Percentiles rank a stretch among this genome's conserved stretches.
Evolutionary conservation across 2,113 vertebrate species (phyloP).

Genomic region (Petaurus breviceps): DNA sequence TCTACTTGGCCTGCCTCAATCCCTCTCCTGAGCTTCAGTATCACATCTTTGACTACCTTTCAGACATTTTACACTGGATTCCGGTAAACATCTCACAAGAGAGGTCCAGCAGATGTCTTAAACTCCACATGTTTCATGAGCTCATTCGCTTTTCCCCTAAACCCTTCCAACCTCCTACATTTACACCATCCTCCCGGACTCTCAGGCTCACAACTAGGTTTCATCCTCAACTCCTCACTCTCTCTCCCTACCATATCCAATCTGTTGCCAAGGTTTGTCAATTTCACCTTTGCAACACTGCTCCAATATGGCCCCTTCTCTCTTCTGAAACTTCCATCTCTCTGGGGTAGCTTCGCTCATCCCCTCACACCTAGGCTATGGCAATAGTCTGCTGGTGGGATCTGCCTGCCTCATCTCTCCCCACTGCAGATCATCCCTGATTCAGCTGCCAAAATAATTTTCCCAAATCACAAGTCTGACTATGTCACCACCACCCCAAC

Average conservation of each 20-base stretch:
- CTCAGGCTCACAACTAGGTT: not conserved
- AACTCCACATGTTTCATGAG: not conserved
- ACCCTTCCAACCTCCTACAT: not conserved
- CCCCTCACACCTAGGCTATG: too few relatives aligned
- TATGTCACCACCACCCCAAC: not conserved
- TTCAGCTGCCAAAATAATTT: not conserved
- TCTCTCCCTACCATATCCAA: not conserved
- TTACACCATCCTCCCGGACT: not conserved
- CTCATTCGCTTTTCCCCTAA: not conserved
- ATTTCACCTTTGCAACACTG: not conserved
- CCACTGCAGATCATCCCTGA: not conserved
- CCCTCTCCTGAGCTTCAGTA: not conserved
- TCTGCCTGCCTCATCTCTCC: too few relatives aligned
- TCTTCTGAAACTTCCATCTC: not conserved
- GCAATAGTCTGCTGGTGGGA: too few relatives aligned
- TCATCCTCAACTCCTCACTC: not conserved
- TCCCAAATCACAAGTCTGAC: not conserved
- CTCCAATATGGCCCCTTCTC: not conserved
- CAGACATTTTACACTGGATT: not conserved
- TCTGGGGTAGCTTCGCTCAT: too few relatives aligned
- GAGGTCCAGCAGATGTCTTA: not conserved
- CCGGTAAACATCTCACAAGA: not conserved
- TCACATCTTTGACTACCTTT: not conserved
- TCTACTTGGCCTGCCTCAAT: not conserved
- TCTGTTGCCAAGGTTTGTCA: not conserved